Conservation (phyloP, 2,888 invertebrate species). For the Protonemura montana region DNA sequence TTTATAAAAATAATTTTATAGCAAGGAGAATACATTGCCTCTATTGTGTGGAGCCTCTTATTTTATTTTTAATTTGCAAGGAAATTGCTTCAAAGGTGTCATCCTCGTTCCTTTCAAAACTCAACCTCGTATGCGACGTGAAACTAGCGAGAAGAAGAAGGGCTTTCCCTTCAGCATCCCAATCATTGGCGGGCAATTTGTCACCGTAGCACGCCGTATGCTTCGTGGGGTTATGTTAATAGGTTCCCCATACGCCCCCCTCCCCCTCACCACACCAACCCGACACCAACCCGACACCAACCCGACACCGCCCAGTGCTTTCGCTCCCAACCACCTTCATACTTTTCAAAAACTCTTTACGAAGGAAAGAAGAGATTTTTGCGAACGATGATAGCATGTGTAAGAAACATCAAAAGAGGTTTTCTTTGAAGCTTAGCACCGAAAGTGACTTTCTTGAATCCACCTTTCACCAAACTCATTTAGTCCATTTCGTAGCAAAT, state of each 20-base stretch:
- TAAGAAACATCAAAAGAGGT: neutral
- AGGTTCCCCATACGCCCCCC: conserved; percentile 36
- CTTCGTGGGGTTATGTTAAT: conserved; percentile 45
- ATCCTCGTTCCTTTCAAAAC: conserved; percentile 41
- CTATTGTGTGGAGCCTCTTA: conserved; percentile 42
- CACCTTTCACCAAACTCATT: neutral
- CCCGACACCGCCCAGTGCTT: neutral
- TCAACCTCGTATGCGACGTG: neutral
- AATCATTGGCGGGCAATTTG: conserved; percentile 48
- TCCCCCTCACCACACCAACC: neutral
- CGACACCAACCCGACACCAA: no score
- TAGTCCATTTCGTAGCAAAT: neutral
- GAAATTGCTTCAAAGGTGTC: conserved; percentile 48
- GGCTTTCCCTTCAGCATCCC: conserved; percentile 30
- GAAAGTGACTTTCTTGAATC: neutral
- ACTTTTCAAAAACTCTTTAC: conserved; percentile 12
- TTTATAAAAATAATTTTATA: conserved; percentile 38
- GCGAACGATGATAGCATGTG: neutral
- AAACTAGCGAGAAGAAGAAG: neutral
- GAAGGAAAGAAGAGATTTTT: conserved; percentile 12
- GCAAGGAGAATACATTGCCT: conserved; percentile 37
- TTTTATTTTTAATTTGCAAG: conserved; percentile 50
- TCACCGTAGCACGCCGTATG: conserved; percentile 43
- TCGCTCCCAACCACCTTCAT: neutral
- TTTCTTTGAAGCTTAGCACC: no score